Evolutionary conservation across 2,888 invertebrate species (phyloP), one percentile per base, ranked within the genome.

Genomic region (Agonum fuliginosum): DNA sequence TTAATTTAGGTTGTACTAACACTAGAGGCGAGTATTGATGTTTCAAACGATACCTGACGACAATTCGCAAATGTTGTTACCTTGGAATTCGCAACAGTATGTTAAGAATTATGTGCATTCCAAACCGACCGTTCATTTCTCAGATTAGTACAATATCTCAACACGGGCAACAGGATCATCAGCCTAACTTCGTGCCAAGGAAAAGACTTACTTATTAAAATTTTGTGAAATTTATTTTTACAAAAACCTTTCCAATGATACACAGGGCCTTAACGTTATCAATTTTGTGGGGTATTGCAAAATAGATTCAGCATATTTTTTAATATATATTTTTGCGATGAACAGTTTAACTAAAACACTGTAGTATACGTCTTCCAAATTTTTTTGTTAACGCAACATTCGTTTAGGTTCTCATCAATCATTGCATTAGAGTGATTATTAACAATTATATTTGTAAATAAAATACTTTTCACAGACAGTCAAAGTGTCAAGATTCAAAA

Each of bases 351-450:
- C 79, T 80, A 82, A 81, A 79, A 46, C 67, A 76, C 65, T 62
- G 83, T 84, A 84, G 83, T 82, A 83, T 82, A 84, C 80, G 85
- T 85, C 85, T 85, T 85, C 85, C 85, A 85, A 81, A 79, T 80
- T 83, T 81, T 78, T 83, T 83, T 81, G 80, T 80, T 78, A n/a
- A 54, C 62, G 54, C 43, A 70, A 69, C 73, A 70, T 70, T 76
- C 70, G 77, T 77, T 73, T 78, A 72, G 72, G 54, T 67, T 67
- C 73, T 77, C 62, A 43, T 69, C 75, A 74, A 75, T 80, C 79
- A 79, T 80, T 78, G 78, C 79, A 19, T 79, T 17, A 14, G 58
- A 34, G 65, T 65, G 34, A 14, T 20, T 65, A 54, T 24, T 54
- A 54, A 34, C 8, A 12, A 34, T 54, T 54, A 24, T 30, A 30